Percentiles rank a stretch among this genome's conserved stretches.
Conservation (phyloP, 2,113 vertebrate species). For the Istiophorus platypterus region DNA sequence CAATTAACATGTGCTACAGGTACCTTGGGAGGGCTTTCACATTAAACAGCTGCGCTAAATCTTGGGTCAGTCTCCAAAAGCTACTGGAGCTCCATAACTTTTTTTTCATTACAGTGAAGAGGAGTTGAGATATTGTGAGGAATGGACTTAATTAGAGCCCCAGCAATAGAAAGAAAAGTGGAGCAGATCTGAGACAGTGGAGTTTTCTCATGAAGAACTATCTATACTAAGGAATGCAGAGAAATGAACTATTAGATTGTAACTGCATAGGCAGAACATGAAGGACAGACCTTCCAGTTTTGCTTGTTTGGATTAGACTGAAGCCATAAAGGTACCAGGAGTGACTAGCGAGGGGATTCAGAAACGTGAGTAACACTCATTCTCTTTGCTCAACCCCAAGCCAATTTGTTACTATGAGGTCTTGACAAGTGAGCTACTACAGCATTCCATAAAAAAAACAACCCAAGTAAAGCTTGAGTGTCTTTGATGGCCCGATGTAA, state of each 20-base stretch:
- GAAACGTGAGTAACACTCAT: not conserved
- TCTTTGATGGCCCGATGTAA: slow-evolving; percentile 1
- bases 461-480: not conserved
- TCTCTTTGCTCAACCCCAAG: not conserved
- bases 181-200: not conserved
- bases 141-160: not conserved
- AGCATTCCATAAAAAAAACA: slow-evolving; percentile 5
- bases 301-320: not conserved
- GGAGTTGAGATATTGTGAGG: not conserved
- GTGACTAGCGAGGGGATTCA: not conserved
- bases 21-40: slow-evolving; percentile 4
- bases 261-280: not conserved
- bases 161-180: not conserved
- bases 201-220: not conserved
- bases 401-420: not conserved
- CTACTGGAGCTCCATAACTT: not conserved
- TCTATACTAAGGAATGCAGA: not conserved
- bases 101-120: not conserved
- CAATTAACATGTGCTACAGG: slow-evolving; percentile 22
- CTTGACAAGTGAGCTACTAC: not conserved
- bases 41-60: slow-evolving; percentile 22
- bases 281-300: not conserved
- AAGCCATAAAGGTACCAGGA: not conserved
- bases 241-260: not conserved
- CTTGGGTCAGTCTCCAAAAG: slow-evolving; percentile 12